Conservation (phyloP, 2,888 invertebrate species). For the Plemyria rubiginata region DNA sequence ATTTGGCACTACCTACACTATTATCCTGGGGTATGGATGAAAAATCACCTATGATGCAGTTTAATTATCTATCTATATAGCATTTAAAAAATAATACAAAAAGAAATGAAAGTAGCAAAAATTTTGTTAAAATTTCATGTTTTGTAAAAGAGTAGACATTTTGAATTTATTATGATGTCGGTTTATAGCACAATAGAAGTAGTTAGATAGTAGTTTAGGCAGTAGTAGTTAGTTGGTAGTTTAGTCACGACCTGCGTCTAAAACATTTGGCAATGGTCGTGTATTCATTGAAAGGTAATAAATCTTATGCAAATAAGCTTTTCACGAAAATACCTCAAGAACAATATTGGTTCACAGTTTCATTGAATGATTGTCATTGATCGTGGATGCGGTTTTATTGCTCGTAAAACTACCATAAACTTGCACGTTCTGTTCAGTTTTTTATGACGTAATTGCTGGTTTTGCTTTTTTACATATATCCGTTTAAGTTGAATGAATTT, state of each 20-base stretch:
- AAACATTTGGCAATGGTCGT: constrained; percentile 25
- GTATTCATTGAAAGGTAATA: constrained; percentile 27
- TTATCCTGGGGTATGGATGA: too few species aligned
- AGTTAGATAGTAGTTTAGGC: too few species aligned
- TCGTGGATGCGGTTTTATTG: constrained; percentile 56
- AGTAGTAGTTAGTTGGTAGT: too few species aligned
- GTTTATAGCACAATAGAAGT: too few species aligned
- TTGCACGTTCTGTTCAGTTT: constrained; percentile 46
- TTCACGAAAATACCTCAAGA: constrained; percentile 44
- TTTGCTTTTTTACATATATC: constrained; percentile 47
- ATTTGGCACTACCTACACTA: background rate
- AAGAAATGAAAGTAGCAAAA: too few species aligned
- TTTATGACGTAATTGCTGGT: constrained; percentile 50
- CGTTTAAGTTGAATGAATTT: constrained; percentile 32
- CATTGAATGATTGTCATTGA: constrained; percentile 59
- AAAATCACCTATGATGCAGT: too few species aligned
- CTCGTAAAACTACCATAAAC: constrained; percentile 54
- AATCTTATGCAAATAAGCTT: constrained; percentile 37
- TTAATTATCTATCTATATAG: too few species aligned
- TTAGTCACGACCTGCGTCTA: background rate
- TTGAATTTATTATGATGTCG: too few species aligned
- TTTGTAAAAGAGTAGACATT: too few species aligned
- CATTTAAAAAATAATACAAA: too few species aligned
- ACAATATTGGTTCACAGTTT: constrained; percentile 48
- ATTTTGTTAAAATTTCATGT: too few species aligned